A percentile compares a stretch with the other conserved stretches of the same genome.
These are phyloP conservation scores for Paramormyrops hopkinsi DNA, from an alignment of 2,797 vertebrate species.

Conservation along the genomic window DNA sequence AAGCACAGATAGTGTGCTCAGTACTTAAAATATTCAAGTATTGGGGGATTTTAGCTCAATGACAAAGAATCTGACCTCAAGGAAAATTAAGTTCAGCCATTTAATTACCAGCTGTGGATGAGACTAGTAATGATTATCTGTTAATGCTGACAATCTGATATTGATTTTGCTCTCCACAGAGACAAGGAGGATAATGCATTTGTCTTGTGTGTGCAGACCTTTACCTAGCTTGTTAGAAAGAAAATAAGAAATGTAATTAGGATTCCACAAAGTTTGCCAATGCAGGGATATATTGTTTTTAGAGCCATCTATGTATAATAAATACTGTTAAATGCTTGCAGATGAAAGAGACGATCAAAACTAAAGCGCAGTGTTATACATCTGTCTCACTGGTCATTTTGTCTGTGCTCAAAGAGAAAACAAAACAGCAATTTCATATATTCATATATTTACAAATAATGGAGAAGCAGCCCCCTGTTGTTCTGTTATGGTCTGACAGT, in stretches of 20 bases:
- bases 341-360: neutral
- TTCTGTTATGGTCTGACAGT: neutral
- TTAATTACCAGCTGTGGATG: conserved; percentile 52
- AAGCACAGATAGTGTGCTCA: conserved; percentile 4
- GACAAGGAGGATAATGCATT: conserved; percentile 43
- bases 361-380: neutral
- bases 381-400: neutral
- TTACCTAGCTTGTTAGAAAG: conserved; percentile 25
- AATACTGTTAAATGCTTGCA: neutral
- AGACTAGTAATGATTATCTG: conserved; percentile 56
- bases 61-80: conserved; percentile 44
- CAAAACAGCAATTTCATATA: neutral
- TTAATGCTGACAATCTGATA: conserved; percentile 49
- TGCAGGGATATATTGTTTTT: conserved; percentile 27
- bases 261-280: conserved; percentile 41
- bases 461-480: neutral
- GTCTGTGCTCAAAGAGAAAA: neutral
- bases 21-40: conserved; percentile 28
- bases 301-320: neutral
- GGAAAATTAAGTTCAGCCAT: conserved; percentile 54
- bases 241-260: conserved; percentile 35
- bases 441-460: neutral
- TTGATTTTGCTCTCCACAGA: conserved; percentile 45
- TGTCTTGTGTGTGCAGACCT: conserved; percentile 36
- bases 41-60: conserved; percentile 32